Evolutionary conservation across 1,140 invertebrate species (phyloP), one percentile per base, ranked within the genome.

Genomic region (Hylaeus anthracinus): DNA sequence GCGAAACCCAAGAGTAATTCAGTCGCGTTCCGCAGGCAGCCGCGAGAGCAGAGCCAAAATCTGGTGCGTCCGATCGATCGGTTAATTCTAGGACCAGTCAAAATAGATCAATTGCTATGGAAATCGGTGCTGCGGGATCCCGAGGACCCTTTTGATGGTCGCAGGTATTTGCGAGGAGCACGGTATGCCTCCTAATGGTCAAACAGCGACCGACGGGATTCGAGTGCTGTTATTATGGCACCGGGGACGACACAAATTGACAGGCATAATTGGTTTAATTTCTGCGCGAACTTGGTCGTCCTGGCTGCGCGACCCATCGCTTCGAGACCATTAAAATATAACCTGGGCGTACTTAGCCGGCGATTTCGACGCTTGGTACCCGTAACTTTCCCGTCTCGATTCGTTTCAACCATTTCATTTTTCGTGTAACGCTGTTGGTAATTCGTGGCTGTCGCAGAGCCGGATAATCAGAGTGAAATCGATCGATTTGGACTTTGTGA

Each of bases 201-300:
- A 88, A 88, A 88, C 87, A 88, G 84, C 82, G 81, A 70, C 67
- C 75, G 69, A 80, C 74, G 73, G 74, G 84, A 83, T 86, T 86
- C 85, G 73, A 83, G 81, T 83, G 81, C 85, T 83, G 86, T 87
- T 86, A 87, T 87, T 87, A 86, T 86, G 72, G 81, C 58, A 81
- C 72, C 69, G 56, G 26, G 73, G 75, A 60, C 81, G 71, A 58
- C 85, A 71, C 81, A 86, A 88, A 85, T 86, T 86, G 83, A 86
- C 84, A 84, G 78, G 66, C 74, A 86, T 88, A 88, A 86, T 88
- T 88, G 87, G 77, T 79, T 86, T 79, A 88, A 85, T 88, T 86
- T 86, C 85, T 80, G 39, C 69, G n/a, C 41, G 72, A 77, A 72
- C 63, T 84, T 73, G 64, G 70, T 60, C 5, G 26, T 26, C 26